Conservation (phyloP, 2,888 invertebrate species). For the Microctonus hyperodae region DNA sequence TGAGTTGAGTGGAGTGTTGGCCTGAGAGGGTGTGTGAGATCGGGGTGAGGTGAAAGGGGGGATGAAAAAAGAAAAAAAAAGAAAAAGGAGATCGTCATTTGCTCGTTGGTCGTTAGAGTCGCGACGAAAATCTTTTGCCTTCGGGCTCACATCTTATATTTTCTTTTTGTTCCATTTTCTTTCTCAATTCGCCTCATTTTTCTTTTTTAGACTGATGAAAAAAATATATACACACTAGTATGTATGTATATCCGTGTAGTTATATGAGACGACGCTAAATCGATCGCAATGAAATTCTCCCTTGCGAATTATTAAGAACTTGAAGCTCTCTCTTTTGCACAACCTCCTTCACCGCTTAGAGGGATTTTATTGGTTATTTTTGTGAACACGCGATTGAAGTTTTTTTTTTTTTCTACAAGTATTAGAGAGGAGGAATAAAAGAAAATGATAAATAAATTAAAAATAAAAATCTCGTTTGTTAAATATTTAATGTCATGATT, state of each 20-base stretch:
- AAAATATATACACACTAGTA: slow-evolving; percentile 7
- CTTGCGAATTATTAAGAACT: slow-evolving; percentile 29
- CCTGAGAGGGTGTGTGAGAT: slow-evolving; percentile 3
- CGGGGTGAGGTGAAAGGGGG: neutral
- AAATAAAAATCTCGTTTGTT: neutral
- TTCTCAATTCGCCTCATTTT: slow-evolving; percentile 12
- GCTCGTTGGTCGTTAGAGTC: slow-evolving; percentile 53
- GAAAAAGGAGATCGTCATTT: slow-evolving; percentile 49
- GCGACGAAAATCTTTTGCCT: slow-evolving; percentile 34
- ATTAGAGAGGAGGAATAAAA: neutral
- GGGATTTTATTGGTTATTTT: slow-evolving; percentile 16
- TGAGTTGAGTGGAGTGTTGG: slow-evolving; percentile 9
- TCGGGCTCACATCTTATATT: slow-evolving; percentile 33
- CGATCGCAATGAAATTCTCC: slow-evolving; percentile 25
- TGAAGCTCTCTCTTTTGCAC: slow-evolving; percentile 13
- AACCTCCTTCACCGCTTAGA: neutral
- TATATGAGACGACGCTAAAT: slow-evolving; percentile 22
- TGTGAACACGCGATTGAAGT: slow-evolving; percentile 22
- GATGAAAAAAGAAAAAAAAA: neutral
- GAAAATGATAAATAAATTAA: neutral
- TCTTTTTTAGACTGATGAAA: slow-evolving; percentile 37
- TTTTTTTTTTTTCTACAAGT: too few species aligned
- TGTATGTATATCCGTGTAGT: neutral
- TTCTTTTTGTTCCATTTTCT: slow-evolving; percentile 4
- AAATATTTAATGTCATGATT: neutral